Conservation (phyloP, 2,888 invertebrate species). For the Tenthredo notha region DNA sequence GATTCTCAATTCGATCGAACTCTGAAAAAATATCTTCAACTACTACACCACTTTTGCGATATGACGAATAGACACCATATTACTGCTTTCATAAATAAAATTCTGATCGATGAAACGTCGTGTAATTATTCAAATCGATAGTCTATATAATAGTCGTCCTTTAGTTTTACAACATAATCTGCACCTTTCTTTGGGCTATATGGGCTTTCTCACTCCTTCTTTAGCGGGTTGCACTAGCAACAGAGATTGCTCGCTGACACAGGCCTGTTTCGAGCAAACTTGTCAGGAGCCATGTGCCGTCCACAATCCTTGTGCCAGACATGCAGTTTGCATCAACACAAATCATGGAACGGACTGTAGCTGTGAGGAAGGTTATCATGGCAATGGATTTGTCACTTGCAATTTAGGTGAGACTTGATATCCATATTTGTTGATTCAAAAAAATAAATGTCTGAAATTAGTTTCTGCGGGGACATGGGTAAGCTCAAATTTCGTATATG, state of each 20-base stretch:
- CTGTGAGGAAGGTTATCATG: constrained; percentile 92
- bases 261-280: constrained; percentile 91
- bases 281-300: constrained; percentile 94
- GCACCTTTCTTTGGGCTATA: constrained; percentile 70
- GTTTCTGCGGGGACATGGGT: neutral
- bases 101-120: neutral
- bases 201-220: constrained; percentile 71
- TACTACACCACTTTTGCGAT: neutral
- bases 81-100: constrained; percentile 5
- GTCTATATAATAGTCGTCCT: neutral
- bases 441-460: neutral
- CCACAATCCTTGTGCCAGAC: constrained; percentile 90
- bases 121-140: constrained; percentile 22
- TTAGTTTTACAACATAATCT: constrained; percentile 41
- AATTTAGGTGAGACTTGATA: constrained; percentile 84
- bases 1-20: neutral
- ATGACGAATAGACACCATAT: constrained; percentile 12
- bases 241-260: constrained; percentile 91
- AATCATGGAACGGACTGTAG: constrained; percentile 93
- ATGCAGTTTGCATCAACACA: constrained; percentile 92
- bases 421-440: neutral
- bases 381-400: constrained; percentile 91
- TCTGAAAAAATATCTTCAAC: constrained; percentile 38
- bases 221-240: constrained; percentile 92
- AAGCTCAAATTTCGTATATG: neutral